Evolutionary conservation across 2,797 vertebrate genomes (phyloP).

Genomic region (Loriculus beryllinus): DNA sequence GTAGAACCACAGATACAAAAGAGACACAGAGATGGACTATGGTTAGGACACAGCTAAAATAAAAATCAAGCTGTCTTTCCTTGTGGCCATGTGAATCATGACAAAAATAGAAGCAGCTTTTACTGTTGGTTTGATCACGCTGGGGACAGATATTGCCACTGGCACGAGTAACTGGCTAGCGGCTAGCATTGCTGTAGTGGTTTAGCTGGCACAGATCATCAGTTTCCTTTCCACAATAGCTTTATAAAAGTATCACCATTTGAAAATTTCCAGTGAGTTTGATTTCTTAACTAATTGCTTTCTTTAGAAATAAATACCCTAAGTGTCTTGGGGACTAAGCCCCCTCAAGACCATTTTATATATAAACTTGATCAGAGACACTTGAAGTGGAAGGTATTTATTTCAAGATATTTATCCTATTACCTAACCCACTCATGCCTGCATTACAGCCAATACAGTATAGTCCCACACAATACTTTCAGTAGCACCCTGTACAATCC

Average conservation of each 20-base stretch:
- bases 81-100: conserved; percentile 14
- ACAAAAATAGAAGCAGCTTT: conserved; percentile 60
- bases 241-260: neutral
- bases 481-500: neutral
- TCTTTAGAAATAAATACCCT: neutral
- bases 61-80: conserved; percentile 48
- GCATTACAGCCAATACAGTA: neutral
- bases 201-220: conserved; percentile 20
- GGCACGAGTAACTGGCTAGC: conserved; percentile 48
- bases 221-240: neutral
- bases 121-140: conserved; percentile 20
- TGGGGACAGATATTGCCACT: conserved; percentile 46
- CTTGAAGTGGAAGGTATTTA: neutral
- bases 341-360: neutral
- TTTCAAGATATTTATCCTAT: neutral
- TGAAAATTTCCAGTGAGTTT: neutral
- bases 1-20: neutral
- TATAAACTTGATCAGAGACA: neutral
- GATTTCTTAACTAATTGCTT: neutral
- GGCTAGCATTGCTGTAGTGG: conserved; percentile 3
- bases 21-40: neutral
- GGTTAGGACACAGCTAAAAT: conserved; percentile 55
- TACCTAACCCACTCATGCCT: neutral
- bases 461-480: neutral
- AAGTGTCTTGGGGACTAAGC: neutral